Evolutionary conservation across 2,113 vertebrate genomes (phyloP).

Genomic region (Gobius niger): DNA sequence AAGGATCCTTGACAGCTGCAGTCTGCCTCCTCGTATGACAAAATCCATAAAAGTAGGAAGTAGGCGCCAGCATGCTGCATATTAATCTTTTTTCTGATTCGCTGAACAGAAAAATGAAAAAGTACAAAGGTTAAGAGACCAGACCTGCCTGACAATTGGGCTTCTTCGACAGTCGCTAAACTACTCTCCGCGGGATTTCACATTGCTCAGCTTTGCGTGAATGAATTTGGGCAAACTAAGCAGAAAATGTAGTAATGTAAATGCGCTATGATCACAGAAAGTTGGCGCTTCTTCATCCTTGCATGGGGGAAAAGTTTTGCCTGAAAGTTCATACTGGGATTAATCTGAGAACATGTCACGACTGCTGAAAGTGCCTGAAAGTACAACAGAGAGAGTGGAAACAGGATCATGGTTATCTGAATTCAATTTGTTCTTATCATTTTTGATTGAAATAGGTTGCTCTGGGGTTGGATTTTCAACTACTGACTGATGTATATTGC

Average conservation of each 20-base stretch:
- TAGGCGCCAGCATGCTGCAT: slow-evolving; percentile 2
- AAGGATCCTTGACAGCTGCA: neutral
- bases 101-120: slow-evolving; percentile 56
- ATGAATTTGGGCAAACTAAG: slow-evolving; percentile 29
- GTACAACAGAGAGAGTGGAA: neutral
- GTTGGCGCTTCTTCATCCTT: neutral
- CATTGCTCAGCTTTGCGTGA: slow-evolving; percentile 24
- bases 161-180: slow-evolving; percentile 20
- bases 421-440: neutral
- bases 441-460: neutral
- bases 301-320: slow-evolving; percentile 8
- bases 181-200: slow-evolving; percentile 11
- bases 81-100: slow-evolving; percentile 50
- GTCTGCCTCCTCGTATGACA: neutral
- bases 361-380: neutral
- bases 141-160: slow-evolving; percentile 13
- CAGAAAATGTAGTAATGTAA: slow-evolving; percentile 19
- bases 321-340: neutral
- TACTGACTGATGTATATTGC: neutral
- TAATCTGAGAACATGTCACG: neutral
- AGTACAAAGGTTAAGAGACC: slow-evolving; percentile 34
- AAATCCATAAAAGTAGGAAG: slow-evolving; percentile 24
- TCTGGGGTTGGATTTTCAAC: neutral
- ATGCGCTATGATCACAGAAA: slow-evolving; percentile 19
- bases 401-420: neutral